Evolutionary conservation across 2,113 vertebrate genomes (phyloP).

Genomic region (Sapayoa aenigma): DNA sequence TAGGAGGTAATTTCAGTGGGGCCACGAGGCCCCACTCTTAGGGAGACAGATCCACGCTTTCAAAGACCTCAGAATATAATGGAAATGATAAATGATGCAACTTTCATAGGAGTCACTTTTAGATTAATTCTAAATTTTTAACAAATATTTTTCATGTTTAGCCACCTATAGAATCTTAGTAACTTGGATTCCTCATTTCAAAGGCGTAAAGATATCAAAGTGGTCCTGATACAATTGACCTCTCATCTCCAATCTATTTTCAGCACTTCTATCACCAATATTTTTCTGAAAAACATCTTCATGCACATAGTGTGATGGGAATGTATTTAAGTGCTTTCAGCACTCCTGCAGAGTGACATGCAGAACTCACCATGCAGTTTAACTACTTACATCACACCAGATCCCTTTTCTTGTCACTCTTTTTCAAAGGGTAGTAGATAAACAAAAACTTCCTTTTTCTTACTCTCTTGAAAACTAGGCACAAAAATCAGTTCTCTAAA

Average conservation of each 20-base stretch:
- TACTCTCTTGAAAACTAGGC: neutral
- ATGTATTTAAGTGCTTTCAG: slow-evolving; percentile 6
- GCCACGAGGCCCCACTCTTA: neutral
- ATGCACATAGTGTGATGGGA: neutral
- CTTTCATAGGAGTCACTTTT: neutral
- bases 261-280: neutral
- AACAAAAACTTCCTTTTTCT: neutral
- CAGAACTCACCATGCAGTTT: neutral
- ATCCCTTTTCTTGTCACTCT: neutral
- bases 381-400: neutral
- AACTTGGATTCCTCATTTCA: neutral
- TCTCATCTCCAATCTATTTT: neutral
- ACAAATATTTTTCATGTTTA: neutral
- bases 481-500: neutral
- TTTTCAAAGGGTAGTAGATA: neutral
- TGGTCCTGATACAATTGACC: neutral
- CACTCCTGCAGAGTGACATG: slow-evolving; percentile 5
- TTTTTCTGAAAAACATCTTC: slow-evolving; percentile 24
- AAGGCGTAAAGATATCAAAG: neutral
- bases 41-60: neutral
- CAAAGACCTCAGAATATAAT: neutral
- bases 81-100: neutral
- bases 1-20: neutral
- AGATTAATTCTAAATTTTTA: neutral
- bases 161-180: neutral